phyloP scores from a whole-genome alignment of 37 sponge, comb jelly and placozoan genomes.

The Theonella swinhoei region DNA sequence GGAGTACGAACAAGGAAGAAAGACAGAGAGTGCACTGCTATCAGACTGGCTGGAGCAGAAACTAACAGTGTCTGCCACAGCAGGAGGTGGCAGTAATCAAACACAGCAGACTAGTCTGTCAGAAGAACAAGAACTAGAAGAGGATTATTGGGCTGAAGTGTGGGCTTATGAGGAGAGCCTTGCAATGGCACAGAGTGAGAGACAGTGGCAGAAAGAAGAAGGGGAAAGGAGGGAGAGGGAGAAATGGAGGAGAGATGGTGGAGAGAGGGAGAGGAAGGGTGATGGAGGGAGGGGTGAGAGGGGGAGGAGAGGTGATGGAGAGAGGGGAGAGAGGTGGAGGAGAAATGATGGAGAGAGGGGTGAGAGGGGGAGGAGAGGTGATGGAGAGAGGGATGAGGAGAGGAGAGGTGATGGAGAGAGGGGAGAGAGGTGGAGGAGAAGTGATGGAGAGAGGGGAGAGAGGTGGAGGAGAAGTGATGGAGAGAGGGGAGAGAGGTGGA shows the following conservation, averaged over 20 bases:
- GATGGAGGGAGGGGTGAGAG: background rate
- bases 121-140: background rate
- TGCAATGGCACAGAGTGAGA: background rate
- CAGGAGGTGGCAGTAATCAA: background rate
- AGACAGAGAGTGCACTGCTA: background rate
- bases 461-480: too few relatives aligned
- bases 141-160: background rate
- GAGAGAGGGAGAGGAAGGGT: slow-evolving; percentile 5
- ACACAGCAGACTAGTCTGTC: background rate
- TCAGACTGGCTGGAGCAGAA: slow-evolving; percentile 4
- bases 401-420: too few relatives aligned
- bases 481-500: too few relatives aligned
- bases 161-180: background rate
- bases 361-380: too few relatives aligned
- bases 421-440: too few relatives aligned
- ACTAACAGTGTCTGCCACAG: background rate
- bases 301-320: background rate
- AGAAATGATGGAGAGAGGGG: too few relatives aligned
- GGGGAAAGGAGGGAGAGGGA: background rate
- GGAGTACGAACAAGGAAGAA: background rate
- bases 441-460: too few relatives aligned
- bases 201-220: background rate
- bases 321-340: too few relatives aligned
- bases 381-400: too few relatives aligned
- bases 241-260: background rate